A percentile compares a stretch with the other conserved stretches of the same genome.
Conservation (phyloP, 1,140 invertebrate genomes). For the Tetragnatha versicolor region DNA sequence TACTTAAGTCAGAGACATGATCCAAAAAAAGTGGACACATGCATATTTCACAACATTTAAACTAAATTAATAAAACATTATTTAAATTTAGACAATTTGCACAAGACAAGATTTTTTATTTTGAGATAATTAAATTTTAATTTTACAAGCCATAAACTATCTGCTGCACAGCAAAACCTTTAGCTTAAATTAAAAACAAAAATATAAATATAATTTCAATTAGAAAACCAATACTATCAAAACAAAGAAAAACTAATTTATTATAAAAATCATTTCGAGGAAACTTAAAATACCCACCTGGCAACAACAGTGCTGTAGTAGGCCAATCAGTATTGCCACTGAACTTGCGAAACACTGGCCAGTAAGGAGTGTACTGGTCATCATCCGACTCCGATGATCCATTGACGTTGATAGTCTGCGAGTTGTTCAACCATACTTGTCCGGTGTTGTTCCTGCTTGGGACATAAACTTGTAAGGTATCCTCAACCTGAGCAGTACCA, state of each 20-base stretch:
- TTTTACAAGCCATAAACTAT: too few species aligned
- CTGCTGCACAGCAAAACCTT: too few species aligned
- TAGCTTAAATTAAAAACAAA: too few species aligned
- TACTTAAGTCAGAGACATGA: too few species aligned
- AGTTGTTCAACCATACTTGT: conserved; percentile 29
- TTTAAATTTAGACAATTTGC: too few species aligned
- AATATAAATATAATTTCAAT: too few species aligned
- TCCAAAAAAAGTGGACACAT: too few species aligned
- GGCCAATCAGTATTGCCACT: conserved; percentile 83
- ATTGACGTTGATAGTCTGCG: conserved; percentile 48
- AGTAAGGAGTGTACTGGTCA: conserved; percentile 66
- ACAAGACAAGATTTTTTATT: too few species aligned
- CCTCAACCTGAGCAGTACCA: conserved; percentile 91
- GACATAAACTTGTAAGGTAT: conserved; percentile 87
- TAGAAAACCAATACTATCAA: not conserved
- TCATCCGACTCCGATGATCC: conserved; percentile 59
- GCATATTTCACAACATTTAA: too few species aligned
- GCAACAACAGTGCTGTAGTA: conserved; percentile 82
- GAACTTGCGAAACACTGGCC: conserved; percentile 78
- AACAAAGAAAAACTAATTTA: not conserved
- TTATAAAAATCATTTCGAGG: not conserved
- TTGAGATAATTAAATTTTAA: too few species aligned
- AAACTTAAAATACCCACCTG: conserved; percentile 68
- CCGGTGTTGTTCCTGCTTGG: conserved; percentile 64
- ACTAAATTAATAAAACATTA: too few species aligned